Conservation (phyloP, 2,113 vertebrate genomes). For the Oxygymnocypris stewartii region DNA sequence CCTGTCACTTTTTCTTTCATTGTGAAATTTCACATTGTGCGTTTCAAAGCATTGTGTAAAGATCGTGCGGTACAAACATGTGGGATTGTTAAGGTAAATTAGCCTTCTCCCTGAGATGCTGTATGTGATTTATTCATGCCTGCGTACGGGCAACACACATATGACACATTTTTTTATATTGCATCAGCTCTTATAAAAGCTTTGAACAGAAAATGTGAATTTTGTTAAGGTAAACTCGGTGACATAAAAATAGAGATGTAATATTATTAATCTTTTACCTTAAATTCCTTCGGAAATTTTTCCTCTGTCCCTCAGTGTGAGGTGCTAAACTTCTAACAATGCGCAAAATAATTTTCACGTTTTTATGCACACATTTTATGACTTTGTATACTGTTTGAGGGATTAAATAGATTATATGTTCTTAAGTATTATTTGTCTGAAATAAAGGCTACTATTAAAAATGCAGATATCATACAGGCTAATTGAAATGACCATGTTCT, state of each 20-base stretch:
- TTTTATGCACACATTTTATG: not conserved
- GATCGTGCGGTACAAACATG: constrained; percentile 15
- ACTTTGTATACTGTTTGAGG: not conserved
- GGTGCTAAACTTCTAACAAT: too few relatives aligned
- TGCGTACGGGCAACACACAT: not conserved
- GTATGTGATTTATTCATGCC: not conserved
- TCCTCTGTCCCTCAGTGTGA: not conserved
- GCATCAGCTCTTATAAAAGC: not conserved
- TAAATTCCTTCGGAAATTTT: not conserved
- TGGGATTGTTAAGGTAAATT: constrained; percentile 40
- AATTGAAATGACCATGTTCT: not conserved
- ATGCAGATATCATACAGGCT: not conserved
- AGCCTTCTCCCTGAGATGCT: constrained; percentile 24
- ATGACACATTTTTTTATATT: constrained; percentile 5
- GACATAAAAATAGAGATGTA: not conserved
- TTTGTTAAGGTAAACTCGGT: not conserved
- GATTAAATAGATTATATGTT: not conserved
- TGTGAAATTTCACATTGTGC: constrained; percentile 26
- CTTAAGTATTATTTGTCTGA: not conserved
- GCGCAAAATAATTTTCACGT: too few relatives aligned
- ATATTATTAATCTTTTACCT: not conserved
- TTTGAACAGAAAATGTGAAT: not conserved
- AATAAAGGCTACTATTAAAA: not conserved
- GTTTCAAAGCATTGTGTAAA: constrained; percentile 36
- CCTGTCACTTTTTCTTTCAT: constrained; percentile 5